phyloP scores from a whole-genome alignment of 2,888 invertebrate genomes.

The Silvanus unidentatus region DNA sequence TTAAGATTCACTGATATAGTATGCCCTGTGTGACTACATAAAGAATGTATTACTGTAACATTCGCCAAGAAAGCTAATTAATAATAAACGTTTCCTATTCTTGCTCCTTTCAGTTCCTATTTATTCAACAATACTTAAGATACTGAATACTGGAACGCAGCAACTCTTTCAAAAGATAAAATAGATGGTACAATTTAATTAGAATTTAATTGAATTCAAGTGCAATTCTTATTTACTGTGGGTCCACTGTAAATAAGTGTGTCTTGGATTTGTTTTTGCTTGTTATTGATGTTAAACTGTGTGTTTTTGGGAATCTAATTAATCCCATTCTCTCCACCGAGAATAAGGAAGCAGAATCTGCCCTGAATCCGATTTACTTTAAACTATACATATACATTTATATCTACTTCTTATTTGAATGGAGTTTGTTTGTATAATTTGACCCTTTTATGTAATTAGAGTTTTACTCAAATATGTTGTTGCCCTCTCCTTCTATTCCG shows the following conservation, averaged over 20 bases:
- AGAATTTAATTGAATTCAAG: conserved; percentile 2
- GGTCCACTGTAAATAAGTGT: background rate
- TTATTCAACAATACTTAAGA: background rate
- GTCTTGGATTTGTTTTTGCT: conserved; percentile 2
- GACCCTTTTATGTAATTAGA: conserved; percentile 1
- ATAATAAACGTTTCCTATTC: conserved; percentile 3
- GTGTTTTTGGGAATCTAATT: conserved; percentile 8
- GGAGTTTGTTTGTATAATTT: background rate
- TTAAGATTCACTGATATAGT: conserved; percentile 1
- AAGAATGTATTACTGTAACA: conserved; percentile 2
- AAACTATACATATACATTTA: too few species aligned
- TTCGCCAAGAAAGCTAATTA: conserved; percentile 1
- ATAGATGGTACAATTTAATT: conserved; percentile 3
- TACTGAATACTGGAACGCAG: background rate
- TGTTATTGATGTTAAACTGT: conserved; percentile 2
- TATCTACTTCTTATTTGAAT: too few species aligned
- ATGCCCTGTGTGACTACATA: background rate
- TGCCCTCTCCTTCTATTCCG: background rate
- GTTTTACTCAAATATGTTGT: background rate
- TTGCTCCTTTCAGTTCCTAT: conserved; percentile 1
- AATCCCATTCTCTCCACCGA: conserved; percentile 7
- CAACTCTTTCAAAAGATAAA: background rate
- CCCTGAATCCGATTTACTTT: too few species aligned
- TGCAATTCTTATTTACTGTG: background rate
- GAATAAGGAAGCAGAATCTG: background rate